Evolutionary conservation across 2,888 invertebrate genomes (phyloP).

Genomic region (Sphinx pinastri): DNA sequence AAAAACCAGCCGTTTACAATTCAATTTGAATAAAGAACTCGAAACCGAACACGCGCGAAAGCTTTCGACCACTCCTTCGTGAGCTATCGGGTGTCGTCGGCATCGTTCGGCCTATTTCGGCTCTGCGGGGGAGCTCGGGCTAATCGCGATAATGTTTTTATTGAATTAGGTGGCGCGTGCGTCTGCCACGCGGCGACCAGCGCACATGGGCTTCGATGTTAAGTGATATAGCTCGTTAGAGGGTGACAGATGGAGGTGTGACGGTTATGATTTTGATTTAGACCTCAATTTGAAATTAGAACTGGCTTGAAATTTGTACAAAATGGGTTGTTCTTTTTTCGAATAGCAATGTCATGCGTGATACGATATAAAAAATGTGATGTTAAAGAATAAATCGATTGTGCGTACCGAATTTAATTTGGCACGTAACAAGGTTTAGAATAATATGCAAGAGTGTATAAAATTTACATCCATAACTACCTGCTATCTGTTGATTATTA

Average conservation of each 20-base stretch:
- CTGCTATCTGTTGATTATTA: background rate
- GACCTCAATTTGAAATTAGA: slow-evolving; percentile 33
- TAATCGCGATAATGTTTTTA: slow-evolving; percentile 84
- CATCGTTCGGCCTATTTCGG: slow-evolving; percentile 50
- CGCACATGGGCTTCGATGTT: slow-evolving; percentile 60
- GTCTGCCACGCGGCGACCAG: slow-evolving; percentile 63
- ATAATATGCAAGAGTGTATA: background rate
- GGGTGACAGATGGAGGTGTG: slow-evolving; percentile 49
- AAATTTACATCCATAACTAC: background rate
- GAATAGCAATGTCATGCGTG: background rate
- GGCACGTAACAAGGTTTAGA: too few species aligned
- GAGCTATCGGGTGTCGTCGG: slow-evolving; percentile 39
- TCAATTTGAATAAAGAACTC: slow-evolving; percentile 69
- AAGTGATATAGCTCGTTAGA: slow-evolving; percentile 58
- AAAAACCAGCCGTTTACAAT: slow-evolving; percentile 31
- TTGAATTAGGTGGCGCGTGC: slow-evolving; percentile 82
- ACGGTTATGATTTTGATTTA: slow-evolving; percentile 26
- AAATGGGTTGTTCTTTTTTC: background rate
- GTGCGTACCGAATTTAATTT: background rate
- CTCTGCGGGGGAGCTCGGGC: slow-evolving; percentile 63
- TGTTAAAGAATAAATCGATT: background rate
- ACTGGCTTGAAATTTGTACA: slow-evolving; percentile 25
- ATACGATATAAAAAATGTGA: background rate
- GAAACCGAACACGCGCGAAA: slow-evolving; percentile 68
- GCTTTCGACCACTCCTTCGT: slow-evolving; percentile 64